A percentile compares a stretch with the other conserved stretches of the same genome.
These are phyloP conservation scores for Eueides isabella DNA, from an alignment of 1,140 invertebrate species.

Conservation along the genomic window DNA sequence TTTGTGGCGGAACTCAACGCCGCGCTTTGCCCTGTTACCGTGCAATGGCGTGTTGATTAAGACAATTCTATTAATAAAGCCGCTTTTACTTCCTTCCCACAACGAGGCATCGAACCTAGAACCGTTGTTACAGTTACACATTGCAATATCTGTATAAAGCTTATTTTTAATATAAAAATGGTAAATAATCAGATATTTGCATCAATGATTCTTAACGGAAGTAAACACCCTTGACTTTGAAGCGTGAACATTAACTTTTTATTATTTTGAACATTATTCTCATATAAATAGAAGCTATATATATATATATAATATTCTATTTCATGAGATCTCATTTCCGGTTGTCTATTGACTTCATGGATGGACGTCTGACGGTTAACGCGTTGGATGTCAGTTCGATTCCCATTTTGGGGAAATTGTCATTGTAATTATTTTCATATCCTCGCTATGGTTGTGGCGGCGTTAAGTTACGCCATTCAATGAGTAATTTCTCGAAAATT, in stretches of 20 bases:
- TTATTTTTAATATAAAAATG: not conserved
- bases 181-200: not conserved
- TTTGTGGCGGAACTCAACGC: no score
- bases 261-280: slow-evolving; percentile 11
- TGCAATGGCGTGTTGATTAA: no score
- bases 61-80: no score
- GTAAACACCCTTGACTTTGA: slow-evolving; percentile 9
- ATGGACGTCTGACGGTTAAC: no score
- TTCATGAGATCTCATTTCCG: not conserved
- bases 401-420: no score
- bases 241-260: not conserved
- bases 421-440: no score
- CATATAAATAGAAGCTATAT: not conserved
- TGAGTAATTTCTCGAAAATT: no score
- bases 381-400: no score
- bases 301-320: not conserved
- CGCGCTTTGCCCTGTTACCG: no score
- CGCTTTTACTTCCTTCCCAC: no score
- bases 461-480: no score
- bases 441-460: no score
- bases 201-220: slow-evolving; percentile 4
- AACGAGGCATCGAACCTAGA: not conserved
- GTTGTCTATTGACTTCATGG: not conserved
- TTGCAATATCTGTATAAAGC: not conserved
- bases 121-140: not conserved